phyloP scores from a whole-genome alignment of 2,113 vertebrate species.

The pig (Sus scrofa) region DNA sequence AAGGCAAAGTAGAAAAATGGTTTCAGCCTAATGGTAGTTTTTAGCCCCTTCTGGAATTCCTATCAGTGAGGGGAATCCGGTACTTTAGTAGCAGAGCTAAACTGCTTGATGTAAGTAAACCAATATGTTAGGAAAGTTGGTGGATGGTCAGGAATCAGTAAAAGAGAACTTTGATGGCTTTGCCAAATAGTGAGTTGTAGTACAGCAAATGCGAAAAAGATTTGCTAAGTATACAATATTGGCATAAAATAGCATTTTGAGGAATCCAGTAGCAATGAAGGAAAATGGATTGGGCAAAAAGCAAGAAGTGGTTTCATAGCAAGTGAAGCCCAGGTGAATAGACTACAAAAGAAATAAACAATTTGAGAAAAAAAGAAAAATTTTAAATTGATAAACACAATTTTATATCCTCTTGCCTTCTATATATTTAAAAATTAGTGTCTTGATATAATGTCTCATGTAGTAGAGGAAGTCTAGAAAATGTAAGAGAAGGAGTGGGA shows the following conservation, averaged over 20 bases:
- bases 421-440: background rate
- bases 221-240: background rate
- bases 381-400: background rate
- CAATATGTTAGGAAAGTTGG: background rate
- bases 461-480: slow-evolving; percentile 12
- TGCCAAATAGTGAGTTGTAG: background rate
- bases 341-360: background rate
- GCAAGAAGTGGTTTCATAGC: background rate
- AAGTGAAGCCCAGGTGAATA: background rate
- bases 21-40: background rate
- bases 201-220: background rate
- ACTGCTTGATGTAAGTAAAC: background rate
- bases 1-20: background rate
- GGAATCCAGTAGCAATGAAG: slow-evolving; percentile 10
- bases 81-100: background rate
- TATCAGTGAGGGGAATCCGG: background rate
- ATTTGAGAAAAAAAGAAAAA: background rate
- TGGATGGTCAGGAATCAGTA: background rate
- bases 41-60: background rate
- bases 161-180: background rate
- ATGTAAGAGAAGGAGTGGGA: background rate
- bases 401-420: background rate
- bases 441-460: background rate
- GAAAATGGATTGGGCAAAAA: slow-evolving; percentile 42
- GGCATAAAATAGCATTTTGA: background rate